These are phyloP conservation scores for Cabera pusaria DNA, from an alignment of 2,888 invertebrate genomes.

Conservation along the genomic window DNA sequence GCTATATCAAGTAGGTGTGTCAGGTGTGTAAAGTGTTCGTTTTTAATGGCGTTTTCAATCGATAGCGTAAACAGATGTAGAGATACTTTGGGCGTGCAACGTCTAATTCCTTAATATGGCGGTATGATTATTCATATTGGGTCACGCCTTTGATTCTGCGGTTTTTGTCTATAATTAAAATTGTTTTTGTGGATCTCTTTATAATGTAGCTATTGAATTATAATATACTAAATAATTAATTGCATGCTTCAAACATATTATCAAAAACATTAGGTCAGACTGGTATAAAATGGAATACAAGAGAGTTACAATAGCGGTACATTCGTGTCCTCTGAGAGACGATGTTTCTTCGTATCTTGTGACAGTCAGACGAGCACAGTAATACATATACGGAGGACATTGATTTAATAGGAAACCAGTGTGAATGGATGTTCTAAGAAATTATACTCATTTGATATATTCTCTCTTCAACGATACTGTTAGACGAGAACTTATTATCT, in stretches of 20 bases:
- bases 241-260: no score
- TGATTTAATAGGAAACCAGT: slow-evolving; percentile 62
- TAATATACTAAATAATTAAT: slow-evolving; percentile 3
- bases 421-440: slow-evolving; percentile 54
- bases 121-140: slow-evolving; percentile 64
- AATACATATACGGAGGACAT: slow-evolving; percentile 65
- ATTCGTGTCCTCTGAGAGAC: slow-evolving; percentile 28
- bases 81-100: slow-evolving; percentile 71
- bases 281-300: slow-evolving; percentile 9
- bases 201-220: slow-evolving; percentile 7
- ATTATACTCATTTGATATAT: slow-evolving; percentile 53
- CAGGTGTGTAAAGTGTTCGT: slow-evolving; percentile 58
- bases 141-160: slow-evolving; percentile 67
- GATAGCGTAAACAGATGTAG: slow-evolving; percentile 54
- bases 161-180: slow-evolving; percentile 36
- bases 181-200: slow-evolving; percentile 20
- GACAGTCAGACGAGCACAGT: slow-evolving; percentile 49
- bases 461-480: slow-evolving; percentile 28
- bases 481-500: slow-evolving; percentile 16
- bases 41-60: slow-evolving; percentile 66
- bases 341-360: slow-evolving; percentile 50
- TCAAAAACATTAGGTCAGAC: no score
- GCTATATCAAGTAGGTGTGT: slow-evolving; percentile 63
- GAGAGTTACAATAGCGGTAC: slow-evolving; percentile 27
- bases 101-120: slow-evolving; percentile 68